These are phyloP conservation scores for fruit fly (Drosophila melanogaster) DNA, from an alignment of 1,140 invertebrate species.

Conservation along the genomic window DNA sequence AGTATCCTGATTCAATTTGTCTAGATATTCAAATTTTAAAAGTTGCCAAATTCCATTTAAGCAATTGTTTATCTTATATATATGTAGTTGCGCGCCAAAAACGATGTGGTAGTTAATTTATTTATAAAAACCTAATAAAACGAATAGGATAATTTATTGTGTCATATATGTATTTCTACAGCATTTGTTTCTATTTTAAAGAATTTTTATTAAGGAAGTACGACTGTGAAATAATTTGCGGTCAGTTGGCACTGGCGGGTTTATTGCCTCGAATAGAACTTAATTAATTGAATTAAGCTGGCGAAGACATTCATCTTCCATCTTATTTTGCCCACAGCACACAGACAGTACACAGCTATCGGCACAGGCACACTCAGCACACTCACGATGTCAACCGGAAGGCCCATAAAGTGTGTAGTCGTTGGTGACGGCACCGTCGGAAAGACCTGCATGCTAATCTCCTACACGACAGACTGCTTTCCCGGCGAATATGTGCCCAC, in stretches of 20 bases:
- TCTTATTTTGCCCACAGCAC: conserved; percentile 42
- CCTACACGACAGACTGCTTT: conserved; percentile 99
- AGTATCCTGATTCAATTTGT: not conserved
- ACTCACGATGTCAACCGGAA: conserved; percentile 90
- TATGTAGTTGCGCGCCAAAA: too few species aligned
- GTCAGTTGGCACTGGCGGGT: conserved; percentile 46
- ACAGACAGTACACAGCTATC: conserved; percentile 14
- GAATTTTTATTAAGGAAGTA: not conserved
- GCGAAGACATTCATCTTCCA: conserved; percentile 52
- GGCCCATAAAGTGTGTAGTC: conserved; percentile 96
- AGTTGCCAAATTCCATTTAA: too few species aligned
- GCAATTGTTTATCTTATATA: too few species aligned
- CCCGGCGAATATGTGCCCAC: conserved; percentile 99
- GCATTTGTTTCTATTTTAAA: too few species aligned
- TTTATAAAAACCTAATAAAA: too few species aligned
- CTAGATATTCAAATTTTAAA: too few species aligned
- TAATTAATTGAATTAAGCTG: conserved; percentile 82
- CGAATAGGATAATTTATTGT: not conserved
- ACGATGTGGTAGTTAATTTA: too few species aligned
- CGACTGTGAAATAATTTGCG: conserved; percentile 17
- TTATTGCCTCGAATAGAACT: conserved; percentile 76
- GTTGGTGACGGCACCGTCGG: conserved; percentile 94
- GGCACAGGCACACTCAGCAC: conserved; percentile 48
- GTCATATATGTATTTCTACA: not conserved
- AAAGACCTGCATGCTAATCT: conserved; percentile 99